A percentile compares a stretch with the other conserved stretches of the same genome.
Evolutionary conservation across 2,797 vertebrate genomes (phyloP).

Genomic region (Darevskia nairensis): DNA sequence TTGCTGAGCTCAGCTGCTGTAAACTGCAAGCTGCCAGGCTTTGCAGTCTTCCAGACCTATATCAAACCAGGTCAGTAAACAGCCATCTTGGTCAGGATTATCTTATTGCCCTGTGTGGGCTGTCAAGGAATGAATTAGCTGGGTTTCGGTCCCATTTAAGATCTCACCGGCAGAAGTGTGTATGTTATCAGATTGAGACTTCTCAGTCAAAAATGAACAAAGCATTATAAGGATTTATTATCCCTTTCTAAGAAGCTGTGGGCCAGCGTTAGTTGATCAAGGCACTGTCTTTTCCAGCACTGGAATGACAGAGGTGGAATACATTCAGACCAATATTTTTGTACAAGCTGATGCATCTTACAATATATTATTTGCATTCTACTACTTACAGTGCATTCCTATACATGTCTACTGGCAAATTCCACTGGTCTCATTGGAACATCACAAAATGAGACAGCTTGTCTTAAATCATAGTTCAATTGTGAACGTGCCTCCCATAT

Average conservation of each 20-base stretch:
- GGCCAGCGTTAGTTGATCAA: background rate
- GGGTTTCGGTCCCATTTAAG: background rate
- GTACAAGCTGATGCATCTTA: background rate
- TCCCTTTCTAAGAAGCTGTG: background rate
- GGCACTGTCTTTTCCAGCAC: background rate
- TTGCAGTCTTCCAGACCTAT: slow-evolving; percentile 10
- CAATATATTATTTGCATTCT: background rate
- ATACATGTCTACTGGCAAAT: background rate
- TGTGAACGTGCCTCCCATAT: no score
- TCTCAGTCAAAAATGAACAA: background rate
- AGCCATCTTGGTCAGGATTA: background rate
- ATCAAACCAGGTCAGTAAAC: slow-evolving; percentile 29
- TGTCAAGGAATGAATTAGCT: background rate
- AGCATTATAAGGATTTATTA: background rate
- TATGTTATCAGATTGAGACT: background rate
- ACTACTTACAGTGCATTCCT: background rate
- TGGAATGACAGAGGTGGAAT: background rate
- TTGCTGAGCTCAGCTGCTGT: slow-evolving; percentile 37
- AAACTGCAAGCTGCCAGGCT: slow-evolving; percentile 23
- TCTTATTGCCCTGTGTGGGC: background rate
- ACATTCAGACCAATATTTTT: background rate
- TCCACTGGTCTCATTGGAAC: no score
- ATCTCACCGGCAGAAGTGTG: background rate
- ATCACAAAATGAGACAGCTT: no score
- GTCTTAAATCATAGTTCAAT: no score